Percentiles rank a stretch among this genome's conserved stretches.
These are phyloP conservation scores for Vulpes vulpes DNA, from an alignment of 2,113 vertebrate genomes.

Conservation along the genomic window DNA sequence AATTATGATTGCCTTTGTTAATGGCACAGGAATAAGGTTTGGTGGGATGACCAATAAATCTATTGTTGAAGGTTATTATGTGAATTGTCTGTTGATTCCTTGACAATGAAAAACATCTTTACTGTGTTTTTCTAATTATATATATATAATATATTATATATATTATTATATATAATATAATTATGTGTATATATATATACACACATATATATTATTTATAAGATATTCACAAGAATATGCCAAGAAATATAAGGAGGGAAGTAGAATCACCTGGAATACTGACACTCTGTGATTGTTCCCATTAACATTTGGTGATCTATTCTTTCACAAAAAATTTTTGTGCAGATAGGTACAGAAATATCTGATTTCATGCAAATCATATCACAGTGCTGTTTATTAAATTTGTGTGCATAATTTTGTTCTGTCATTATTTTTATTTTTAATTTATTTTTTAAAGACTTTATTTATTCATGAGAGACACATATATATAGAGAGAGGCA, in stretches of 20 bases:
- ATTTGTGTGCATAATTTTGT: background rate
- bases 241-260: background rate
- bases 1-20: background rate
- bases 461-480: too few species aligned
- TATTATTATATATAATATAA: too few species aligned
- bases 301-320: slow-evolving; percentile 31
- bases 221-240: background rate
- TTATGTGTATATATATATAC: too few species aligned
- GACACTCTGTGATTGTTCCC: background rate
- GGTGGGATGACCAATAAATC: background rate
- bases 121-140: background rate
- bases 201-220: background rate
- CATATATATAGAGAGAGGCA: too few species aligned
- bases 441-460: too few species aligned
- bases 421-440: background rate
- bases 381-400: background rate
- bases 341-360: slow-evolving; percentile 24
- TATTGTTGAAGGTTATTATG: background rate
- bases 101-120: background rate
- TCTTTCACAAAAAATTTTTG: background rate
- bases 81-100: background rate
- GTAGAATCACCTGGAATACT: background rate
- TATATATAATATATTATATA: background rate
- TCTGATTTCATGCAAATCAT: slow-evolving; percentile 2
- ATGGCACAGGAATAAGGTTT: background rate